A percentile compares a stretch with the other conserved stretches of the same genome.
Evolutionary conservation across 2,888 invertebrate genomes (phyloP).

Genomic region (Macrosoma leucophasiata): DNA sequence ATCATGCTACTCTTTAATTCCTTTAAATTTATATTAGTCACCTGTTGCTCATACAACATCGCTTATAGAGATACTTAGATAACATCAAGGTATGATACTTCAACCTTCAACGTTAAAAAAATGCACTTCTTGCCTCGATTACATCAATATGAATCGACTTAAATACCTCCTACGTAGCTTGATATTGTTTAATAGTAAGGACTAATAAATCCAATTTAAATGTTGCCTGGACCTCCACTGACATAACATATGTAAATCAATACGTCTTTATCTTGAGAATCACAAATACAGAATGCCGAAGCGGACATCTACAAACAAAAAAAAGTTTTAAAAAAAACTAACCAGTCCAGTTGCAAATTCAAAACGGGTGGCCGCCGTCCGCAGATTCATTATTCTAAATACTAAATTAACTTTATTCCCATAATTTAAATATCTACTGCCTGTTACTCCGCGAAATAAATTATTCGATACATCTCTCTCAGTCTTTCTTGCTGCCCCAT

Average conservation of each 20-base stretch:
- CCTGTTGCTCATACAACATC: too few species aligned
- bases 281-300: constrained; percentile 62
- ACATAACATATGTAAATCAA: constrained; percentile 74
- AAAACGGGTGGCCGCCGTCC: constrained; percentile 69
- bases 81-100: too few species aligned
- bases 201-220: constrained; percentile 75
- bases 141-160: constrained; percentile 5
- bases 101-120: too few species aligned
- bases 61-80: too few species aligned
- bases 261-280: constrained; percentile 73
- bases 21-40: too few species aligned
- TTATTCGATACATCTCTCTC: constrained; percentile 23
- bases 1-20: too few species aligned
- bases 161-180: constrained; percentile 57
- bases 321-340: constrained; percentile 44
- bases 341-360: constrained; percentile 58
- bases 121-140: too few species aligned
- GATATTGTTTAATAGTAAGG: constrained; percentile 52
- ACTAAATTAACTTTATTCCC: constrained; percentile 72
- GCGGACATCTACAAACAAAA: constrained; percentile 47
- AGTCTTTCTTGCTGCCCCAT: constrained; percentile 31
- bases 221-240: constrained; percentile 62
- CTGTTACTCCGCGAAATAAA: constrained; percentile 32
- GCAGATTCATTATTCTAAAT: constrained; percentile 67
- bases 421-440: constrained; percentile 70